Base-by-base conservation (phyloP, 2,797 vertebrate genomes). In the Coendou prehensilis region DNA sequence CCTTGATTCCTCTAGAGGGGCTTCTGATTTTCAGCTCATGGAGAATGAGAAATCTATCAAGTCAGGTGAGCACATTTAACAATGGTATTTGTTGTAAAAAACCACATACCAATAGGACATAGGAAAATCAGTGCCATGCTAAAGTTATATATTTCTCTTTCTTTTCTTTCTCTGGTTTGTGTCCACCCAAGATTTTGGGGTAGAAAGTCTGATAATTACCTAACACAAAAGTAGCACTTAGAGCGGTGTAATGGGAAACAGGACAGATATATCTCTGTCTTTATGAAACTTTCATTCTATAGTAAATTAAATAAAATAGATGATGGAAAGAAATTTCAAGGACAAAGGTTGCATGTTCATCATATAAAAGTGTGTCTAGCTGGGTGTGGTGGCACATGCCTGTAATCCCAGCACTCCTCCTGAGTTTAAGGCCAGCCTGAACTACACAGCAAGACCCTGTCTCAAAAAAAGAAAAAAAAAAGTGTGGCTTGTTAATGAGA, bases 161-260 rank as follows among this genome's bases (percentile, higher is more conserved):
- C 41, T 73, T 87, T 52, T 75, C 83, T 83, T 50, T 28, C n/a
- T 87, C 59, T 88, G 50, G 47, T 81, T 80, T 85, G 52, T 23
- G 64, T 71, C 3, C 20, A 85, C 4, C 18, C 18, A 93, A 84
- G 45, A 9, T 85, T 90, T 94, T 41, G 63, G 64, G 20, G n/a
- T 9, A 63, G 37, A 92, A 47, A n/a, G 26, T 83, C 30, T 90
- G 57, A 14, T 71, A 33, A 52, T 93, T 82, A 69, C 45, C 26
- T 17, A 50, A 17, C 41, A 83, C 9, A 80, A 9, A 71, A 75
- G 8, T 26, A 52, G 79, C 75, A 28, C 30, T 87, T 79, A 88
- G 3, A 5, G 30, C 33, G 61, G 18, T 86, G 20, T 56, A 79
- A n/a, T 15, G 37, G 6, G 9, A 30, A 67, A 64, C 9, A 22